Percentiles rank a stretch among this genome's conserved stretches.
These are phyloP conservation scores for Sminthopsis crassicaudata DNA, from an alignment of 2,113 vertebrate genomes.

Conservation along the genomic window DNA sequence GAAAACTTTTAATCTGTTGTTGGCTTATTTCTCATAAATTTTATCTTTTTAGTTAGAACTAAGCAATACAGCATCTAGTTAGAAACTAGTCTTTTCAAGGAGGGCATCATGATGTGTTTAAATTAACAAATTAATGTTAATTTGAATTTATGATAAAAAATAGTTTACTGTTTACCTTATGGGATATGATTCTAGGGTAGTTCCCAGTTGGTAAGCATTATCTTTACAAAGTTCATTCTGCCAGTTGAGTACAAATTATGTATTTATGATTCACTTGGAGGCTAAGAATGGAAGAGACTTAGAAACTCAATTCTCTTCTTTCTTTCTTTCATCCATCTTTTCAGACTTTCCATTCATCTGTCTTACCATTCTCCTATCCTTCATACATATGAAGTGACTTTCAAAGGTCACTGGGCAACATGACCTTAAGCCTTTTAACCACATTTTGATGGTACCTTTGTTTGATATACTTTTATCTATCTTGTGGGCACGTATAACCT, in stretches of 20 bases:
- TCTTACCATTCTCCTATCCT: no score
- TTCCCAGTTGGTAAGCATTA: constrained; percentile 33
- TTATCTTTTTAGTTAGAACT: constrained; percentile 9
- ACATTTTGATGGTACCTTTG: neutral
- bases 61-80: constrained; percentile 29
- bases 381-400: neutral
- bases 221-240: neutral
- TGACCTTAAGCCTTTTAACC: neutral
- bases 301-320: neutral
- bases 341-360: neutral
- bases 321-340: neutral
- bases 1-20: constrained; percentile 26
- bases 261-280: constrained; percentile 6
- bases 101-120: constrained; percentile 15
- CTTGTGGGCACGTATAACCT: neutral
- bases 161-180: neutral
- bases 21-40: neutral
- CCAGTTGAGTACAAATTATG: neutral
- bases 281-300: neutral
- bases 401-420: neutral
- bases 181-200: constrained; percentile 33
- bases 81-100: constrained; percentile 15
- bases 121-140: constrained; percentile 14
- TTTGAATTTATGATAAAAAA: constrained; percentile 10
- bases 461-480: neutral